These are phyloP conservation scores for Rhagonycha fulva DNA, from an alignment of 2,888 invertebrate genomes.

Conservation along the genomic window DNA sequence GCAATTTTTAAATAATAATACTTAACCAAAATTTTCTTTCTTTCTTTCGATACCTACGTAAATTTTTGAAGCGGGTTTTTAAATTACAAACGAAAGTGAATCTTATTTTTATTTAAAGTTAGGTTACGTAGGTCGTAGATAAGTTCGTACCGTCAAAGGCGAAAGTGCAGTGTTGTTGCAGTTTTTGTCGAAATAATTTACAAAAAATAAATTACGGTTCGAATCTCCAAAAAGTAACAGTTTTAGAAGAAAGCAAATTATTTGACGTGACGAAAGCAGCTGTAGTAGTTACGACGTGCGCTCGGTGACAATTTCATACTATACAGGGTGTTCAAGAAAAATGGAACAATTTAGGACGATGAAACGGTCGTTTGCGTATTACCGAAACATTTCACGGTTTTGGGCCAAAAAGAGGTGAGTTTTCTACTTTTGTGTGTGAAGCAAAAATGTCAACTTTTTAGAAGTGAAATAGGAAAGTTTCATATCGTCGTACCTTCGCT, in stretches of 20 bases:
- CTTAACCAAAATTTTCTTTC: not conserved
- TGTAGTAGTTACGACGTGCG: not conserved
- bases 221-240: not conserved
- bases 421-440: not conserved
- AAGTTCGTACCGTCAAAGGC: not conserved
- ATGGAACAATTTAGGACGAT: not conserved
- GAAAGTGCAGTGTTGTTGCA: not conserved
- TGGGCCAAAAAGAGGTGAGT: not conserved
- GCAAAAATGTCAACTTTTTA: slow-evolving; percentile 7
- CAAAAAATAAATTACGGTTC: not conserved
- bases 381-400: not conserved
- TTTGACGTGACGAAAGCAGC: not conserved
- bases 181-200: not conserved
- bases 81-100: not conserved
- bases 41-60: not conserved
- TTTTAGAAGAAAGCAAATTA: not conserved
- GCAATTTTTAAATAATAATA: not conserved
- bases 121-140: not conserved
- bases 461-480: slow-evolving; percentile 61
- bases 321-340: not conserved
- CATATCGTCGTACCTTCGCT: slow-evolving; percentile 64
- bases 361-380: not conserved
- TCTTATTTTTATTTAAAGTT: not conserved
- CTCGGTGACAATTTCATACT: not conserved
- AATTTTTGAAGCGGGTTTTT: not conserved